Evolutionary conservation across 1,140 invertebrate genomes (phyloP).

Genomic region (Battus philenor): DNA sequence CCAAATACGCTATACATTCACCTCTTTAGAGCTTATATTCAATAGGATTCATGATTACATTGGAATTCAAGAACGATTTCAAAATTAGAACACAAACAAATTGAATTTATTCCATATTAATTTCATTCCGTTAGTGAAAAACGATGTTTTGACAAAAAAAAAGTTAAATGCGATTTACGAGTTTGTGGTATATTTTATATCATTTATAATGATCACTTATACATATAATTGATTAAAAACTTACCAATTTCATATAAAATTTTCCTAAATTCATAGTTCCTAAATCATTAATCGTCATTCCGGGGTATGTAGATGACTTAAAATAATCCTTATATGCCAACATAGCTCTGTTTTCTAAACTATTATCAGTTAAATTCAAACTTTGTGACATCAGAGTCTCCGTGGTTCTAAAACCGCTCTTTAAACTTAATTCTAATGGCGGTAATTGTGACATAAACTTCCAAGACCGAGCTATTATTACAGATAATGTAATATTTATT

Average conservation of each 20-base stretch:
- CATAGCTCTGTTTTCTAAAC: slow-evolving; percentile 44
- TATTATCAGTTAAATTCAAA: slow-evolving; percentile 31
- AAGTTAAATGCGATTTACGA: too few relatives aligned
- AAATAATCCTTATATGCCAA: slow-evolving; percentile 60
- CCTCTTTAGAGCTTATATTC: too few relatives aligned
- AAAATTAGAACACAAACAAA: too few relatives aligned
- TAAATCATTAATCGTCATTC: slow-evolving; percentile 49
- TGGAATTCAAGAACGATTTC: too few relatives aligned
- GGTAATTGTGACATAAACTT: slow-evolving; percentile 66
- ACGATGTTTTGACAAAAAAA: too few relatives aligned
- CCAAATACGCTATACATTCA: too few relatives aligned
- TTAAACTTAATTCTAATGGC: slow-evolving; percentile 53
- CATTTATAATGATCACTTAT: too few relatives aligned
- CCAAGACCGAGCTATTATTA: slow-evolving; percentile 73
- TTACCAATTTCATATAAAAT: slow-evolving; percentile 65
- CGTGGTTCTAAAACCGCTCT: slow-evolving; percentile 50
- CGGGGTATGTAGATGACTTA: slow-evolving; percentile 34
- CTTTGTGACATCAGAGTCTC: slow-evolving; percentile 49
- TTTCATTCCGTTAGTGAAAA: too few relatives aligned
- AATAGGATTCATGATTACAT: too few relatives aligned
- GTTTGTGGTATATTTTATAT: too few relatives aligned
- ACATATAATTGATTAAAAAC: too few relatives aligned
- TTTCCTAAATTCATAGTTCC: slow-evolving; percentile 49
- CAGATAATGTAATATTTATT: slow-evolving; percentile 78
- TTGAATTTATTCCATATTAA: too few relatives aligned